Conservation (phyloP, 1,140 invertebrate species). For the Cotesia glomerata region DNA sequence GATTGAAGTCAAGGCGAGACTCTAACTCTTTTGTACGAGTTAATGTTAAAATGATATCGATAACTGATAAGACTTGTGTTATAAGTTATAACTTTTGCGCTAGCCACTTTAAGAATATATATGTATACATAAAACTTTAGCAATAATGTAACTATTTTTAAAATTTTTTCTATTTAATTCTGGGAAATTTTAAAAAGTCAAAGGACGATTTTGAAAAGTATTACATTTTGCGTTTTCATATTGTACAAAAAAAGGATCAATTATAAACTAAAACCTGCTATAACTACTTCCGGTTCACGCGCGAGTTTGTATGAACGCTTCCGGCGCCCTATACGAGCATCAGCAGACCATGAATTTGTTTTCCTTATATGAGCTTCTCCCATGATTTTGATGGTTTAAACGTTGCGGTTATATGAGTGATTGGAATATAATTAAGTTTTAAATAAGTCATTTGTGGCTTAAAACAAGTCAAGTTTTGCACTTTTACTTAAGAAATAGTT, state of each 20-base stretch:
- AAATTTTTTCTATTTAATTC: too few species aligned
- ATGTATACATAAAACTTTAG: too few species aligned
- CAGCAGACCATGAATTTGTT: conserved; percentile 10
- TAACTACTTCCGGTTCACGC: conserved; percentile 24
- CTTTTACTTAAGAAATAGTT: too few species aligned
- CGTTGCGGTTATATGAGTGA: background rate
- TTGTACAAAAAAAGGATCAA: too few species aligned
- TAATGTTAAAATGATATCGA: background rate
- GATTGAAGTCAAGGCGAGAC: conserved; percentile 23
- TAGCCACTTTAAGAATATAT: background rate
- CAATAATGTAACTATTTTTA: too few species aligned
- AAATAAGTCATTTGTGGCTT: too few species aligned
- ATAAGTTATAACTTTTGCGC: background rate
- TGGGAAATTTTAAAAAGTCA: too few species aligned
- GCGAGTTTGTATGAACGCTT: conserved; percentile 25
- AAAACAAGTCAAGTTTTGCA: too few species aligned
- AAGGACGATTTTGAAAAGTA: too few species aligned
- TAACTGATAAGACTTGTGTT: conserved; percentile 11
- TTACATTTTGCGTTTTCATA: too few species aligned
- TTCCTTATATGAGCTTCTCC: background rate
- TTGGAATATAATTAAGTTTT: too few species aligned
- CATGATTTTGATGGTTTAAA: background rate
- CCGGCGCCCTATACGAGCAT: conserved; percentile 7
- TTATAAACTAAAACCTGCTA: background rate
- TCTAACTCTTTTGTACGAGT: background rate